Conservation (phyloP, 2,113 vertebrate genomes). For the Corythaeola cristata region DNA sequence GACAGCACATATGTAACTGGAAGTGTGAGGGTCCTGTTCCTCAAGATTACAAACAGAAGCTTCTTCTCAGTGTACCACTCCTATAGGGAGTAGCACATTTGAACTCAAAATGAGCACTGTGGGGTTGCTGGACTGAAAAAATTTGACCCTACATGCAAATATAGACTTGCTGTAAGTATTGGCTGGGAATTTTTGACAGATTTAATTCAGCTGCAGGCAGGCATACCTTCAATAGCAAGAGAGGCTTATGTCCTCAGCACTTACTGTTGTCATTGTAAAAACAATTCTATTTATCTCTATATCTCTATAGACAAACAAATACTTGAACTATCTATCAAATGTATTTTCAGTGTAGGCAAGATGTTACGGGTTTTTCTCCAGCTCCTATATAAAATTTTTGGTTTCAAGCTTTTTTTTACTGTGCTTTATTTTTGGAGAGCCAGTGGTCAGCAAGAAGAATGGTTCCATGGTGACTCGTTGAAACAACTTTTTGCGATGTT, state of each 20-base stretch:
- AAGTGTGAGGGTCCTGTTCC: neutral
- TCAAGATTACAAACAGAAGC: neutral
- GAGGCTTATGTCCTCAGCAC: neutral
- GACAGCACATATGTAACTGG: neutral
- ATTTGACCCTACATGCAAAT: neutral
- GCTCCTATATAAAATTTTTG: neutral
- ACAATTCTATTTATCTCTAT: neutral
- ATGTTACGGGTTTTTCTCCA: neutral
- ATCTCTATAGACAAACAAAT: neutral
- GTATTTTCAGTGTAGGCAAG: neutral
- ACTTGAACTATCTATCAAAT: neutral
- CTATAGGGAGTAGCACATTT: neutral
- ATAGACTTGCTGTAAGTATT: constrained; percentile 33
- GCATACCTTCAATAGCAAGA: constrained; percentile 28
- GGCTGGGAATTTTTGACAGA: neutral
- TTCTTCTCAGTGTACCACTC: neutral
- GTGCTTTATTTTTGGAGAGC: neutral
- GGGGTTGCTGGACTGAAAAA: neutral
- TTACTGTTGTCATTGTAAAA: neutral
- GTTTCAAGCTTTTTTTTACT: neutral
- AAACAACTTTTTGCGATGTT: neutral
- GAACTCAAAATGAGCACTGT: neutral
- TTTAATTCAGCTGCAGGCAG: constrained; percentile 39
- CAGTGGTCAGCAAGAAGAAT: neutral
- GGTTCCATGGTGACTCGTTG: neutral